Evolutionary conservation across 2,888 invertebrate species (phyloP).

Genomic region (Cerastoderma edule): DNA sequence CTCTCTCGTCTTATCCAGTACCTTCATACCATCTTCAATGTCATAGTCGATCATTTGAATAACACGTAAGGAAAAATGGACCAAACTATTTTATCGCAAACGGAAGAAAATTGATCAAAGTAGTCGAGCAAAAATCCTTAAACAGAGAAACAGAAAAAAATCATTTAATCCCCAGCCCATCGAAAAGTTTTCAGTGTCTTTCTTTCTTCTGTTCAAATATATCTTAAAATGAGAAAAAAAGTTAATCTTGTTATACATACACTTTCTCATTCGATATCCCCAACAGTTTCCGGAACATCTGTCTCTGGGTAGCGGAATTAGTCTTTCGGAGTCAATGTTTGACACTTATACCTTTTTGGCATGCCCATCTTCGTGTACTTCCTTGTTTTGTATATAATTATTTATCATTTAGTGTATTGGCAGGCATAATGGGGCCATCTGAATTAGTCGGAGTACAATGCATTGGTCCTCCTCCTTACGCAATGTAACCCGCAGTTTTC

Average conservation of each 20-base stretch:
- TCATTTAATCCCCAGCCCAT: too few relatives aligned
- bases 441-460: slow-evolving; percentile 5
- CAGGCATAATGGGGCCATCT: background rate
- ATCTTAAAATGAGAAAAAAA: too few relatives aligned
- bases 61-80: too few relatives aligned
- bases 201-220: too few relatives aligned
- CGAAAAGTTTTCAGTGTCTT: too few relatives aligned
- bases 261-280: slow-evolving; percentile 1
- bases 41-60: too few relatives aligned
- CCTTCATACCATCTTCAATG: too few relatives aligned
- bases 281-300: background rate
- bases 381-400: slow-evolving; percentile 19
- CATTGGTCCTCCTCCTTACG: background rate
- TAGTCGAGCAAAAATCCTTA: too few relatives aligned
- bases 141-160: too few relatives aligned
- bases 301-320: slow-evolving; percentile 16
- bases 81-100: too few relatives aligned
- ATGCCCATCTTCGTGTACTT: slow-evolving; percentile 18
- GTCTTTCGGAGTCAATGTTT: background rate
- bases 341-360: slow-evolving; percentile 25
- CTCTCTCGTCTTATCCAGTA: too few relatives aligned
- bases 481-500: slow-evolving; percentile 3
- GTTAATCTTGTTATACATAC: slow-evolving; percentile 24
- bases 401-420: slow-evolving; percentile 22
- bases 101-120: too few relatives aligned